A percentile compares a stretch with the other conserved stretches of the same genome.
These are phyloP conservation scores for Hylaeus anthracinus DNA, from an alignment of 1,140 invertebrate species.

Conservation along the genomic window DNA sequence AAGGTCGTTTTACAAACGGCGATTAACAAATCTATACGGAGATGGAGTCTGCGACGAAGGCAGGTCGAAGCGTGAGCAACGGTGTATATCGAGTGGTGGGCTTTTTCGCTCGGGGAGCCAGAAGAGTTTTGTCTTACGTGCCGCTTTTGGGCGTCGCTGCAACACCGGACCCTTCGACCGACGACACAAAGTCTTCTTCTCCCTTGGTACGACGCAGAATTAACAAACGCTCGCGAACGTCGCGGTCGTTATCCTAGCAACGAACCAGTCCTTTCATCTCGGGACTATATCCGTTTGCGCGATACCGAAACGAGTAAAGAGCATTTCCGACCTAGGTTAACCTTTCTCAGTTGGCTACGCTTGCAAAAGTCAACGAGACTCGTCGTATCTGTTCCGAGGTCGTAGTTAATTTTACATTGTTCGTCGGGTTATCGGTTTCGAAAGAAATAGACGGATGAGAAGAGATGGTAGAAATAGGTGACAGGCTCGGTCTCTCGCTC, in stretches of 20 bases:
- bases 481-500: too few species aligned
- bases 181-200: neutral
- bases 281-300: neutral
- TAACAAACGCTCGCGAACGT: too few species aligned
- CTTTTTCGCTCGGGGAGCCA: slow-evolving; percentile 72
- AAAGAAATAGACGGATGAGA: neutral
- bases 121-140: slow-evolving; percentile 72
- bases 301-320: slow-evolving; percentile 16
- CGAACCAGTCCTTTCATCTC: too few species aligned
- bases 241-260: too few species aligned
- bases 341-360: neutral
- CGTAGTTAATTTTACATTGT: slow-evolving; percentile 19
- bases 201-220: slow-evolving; percentile 26
- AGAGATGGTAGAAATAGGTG: neutral
- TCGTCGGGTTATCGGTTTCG: slow-evolving; percentile 6
- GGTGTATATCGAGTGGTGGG: slow-evolving; percentile 74
- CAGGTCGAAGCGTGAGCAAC: slow-evolving; percentile 72
- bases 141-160: slow-evolving; percentile 72
- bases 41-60: slow-evolving; percentile 77
- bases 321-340: neutral
- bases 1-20: neutral
- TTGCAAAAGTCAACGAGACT: neutral
- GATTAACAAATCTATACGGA: neutral
- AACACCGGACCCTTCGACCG: neutral
- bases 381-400: slow-evolving; percentile 13